Conservation (phyloP, 2,797 vertebrate species). For the Ctenosaura bakeri region DNA sequence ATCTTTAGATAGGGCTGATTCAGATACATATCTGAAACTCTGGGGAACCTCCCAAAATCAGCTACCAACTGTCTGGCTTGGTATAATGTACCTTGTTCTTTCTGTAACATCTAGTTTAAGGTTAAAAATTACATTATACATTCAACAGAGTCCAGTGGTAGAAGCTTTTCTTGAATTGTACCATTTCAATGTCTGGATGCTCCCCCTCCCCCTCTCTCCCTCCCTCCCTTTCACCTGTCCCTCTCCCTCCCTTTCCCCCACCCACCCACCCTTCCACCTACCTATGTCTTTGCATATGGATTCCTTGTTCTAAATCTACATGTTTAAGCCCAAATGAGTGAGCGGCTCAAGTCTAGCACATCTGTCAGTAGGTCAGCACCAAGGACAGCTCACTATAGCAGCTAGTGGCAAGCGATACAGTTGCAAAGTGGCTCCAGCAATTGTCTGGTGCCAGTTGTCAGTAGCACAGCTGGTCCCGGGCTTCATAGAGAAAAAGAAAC, state of each 20-base stretch:
- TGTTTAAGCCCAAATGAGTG: not conserved
- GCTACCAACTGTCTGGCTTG: too few species aligned
- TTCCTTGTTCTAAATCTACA: not conserved
- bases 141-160: not conserved
- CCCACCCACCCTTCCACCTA: too few species aligned
- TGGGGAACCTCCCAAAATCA: not conserved
- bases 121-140: not conserved
- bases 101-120: not conserved
- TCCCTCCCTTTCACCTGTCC: too few species aligned
- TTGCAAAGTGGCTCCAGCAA: not conserved
- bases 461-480: too few species aligned
- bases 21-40: not conserved
- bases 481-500: not conserved
- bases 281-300: not conserved
- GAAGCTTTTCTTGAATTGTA: not conserved
- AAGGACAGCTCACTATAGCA: conserved; percentile 1
- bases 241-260: not conserved
- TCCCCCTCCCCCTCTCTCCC: not conserved
- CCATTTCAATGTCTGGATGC: not conserved
- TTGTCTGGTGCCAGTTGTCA: not conserved
- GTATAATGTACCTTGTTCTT: not conserved
- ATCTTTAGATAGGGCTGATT: not conserved
- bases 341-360: not conserved
- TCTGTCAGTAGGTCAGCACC: not conserved
- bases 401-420: not conserved